These are phyloP conservation scores for Gerris lacustris DNA, from an alignment of 2,888 invertebrate genomes.

Conservation along the genomic window DNA sequence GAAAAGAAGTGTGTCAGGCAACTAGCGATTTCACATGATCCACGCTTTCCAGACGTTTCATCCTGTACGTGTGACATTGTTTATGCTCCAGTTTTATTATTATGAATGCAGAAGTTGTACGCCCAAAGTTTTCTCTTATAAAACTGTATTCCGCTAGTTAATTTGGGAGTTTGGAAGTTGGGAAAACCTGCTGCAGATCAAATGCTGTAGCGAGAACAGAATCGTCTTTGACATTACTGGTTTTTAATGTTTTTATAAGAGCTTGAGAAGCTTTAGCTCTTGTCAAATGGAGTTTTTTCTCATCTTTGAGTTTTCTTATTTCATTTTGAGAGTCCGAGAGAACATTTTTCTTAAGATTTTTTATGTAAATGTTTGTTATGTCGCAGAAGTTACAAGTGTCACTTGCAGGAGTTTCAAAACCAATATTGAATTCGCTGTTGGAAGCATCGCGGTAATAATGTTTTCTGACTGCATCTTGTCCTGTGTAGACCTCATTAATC, in stretches of 20 bases:
- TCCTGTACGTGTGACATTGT: too few relatives aligned
- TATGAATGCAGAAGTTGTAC: too few relatives aligned
- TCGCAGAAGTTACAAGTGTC: background rate
- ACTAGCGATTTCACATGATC: too few relatives aligned
- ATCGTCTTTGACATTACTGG: background rate
- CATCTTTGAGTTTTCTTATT: background rate
- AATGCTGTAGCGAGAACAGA: too few relatives aligned
- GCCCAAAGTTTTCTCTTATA: too few relatives aligned
- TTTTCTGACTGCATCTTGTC: too few relatives aligned
- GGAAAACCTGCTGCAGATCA: too few relatives aligned
- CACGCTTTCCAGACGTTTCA: too few relatives aligned
- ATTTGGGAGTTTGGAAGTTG: too few relatives aligned
- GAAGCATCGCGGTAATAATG: background rate
- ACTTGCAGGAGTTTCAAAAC: background rate
- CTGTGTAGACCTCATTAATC: background rate
- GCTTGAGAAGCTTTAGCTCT: background rate
- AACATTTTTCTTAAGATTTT: background rate
- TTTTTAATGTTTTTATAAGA: background rate
- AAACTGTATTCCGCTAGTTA: too few relatives aligned
- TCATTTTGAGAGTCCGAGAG: background rate
- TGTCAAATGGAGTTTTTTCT: background rate
- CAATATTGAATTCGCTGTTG: slow-evolving; percentile 6
- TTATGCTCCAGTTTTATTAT: too few relatives aligned
- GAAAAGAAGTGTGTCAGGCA: too few relatives aligned
- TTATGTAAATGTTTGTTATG: background rate